These are phyloP conservation scores for Lipophrys pholis DNA, from an alignment of 2,113 vertebrate genomes.

Conservation along the genomic window DNA sequence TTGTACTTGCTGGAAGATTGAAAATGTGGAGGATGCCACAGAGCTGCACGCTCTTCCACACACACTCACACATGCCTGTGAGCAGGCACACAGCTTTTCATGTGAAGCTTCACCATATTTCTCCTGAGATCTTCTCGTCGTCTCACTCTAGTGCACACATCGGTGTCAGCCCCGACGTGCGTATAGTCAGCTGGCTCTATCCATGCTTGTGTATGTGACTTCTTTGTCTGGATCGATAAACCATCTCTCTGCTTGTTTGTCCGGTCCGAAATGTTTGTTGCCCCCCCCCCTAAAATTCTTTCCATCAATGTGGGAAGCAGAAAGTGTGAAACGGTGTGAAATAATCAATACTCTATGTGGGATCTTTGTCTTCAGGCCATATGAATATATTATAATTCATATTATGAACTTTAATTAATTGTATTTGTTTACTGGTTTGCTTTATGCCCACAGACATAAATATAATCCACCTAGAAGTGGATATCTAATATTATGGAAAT, in stretches of 20 bases:
- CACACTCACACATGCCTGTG: constrained; percentile 14
- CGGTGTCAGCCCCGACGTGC: constrained; percentile 32
- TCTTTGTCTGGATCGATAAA: constrained; percentile 11
- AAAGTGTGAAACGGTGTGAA: neutral
- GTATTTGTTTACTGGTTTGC: neutral
- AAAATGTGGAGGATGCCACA: constrained; percentile 31
- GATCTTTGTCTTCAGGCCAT: neutral
- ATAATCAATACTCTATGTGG: neutral
- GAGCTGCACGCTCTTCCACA: constrained; percentile 35
- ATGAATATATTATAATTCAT: neutral
- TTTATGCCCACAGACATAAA: neutral
- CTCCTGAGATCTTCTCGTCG: constrained; percentile 61
- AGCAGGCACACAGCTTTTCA: constrained; percentile 34
- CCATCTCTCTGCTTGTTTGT: constrained; percentile 6
- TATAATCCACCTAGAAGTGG: no score
- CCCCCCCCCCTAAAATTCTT: constrained; percentile 18
- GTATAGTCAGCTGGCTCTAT: constrained; percentile 7
- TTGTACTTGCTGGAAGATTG: constrained; percentile 31
- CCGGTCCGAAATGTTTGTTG: constrained; percentile 11
- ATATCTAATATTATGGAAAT: neutral
- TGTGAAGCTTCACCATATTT: constrained; percentile 47
- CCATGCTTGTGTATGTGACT: constrained; percentile 31
- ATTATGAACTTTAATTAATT: neutral
- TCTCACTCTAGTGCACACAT: constrained; percentile 65
- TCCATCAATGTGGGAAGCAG: constrained; percentile 1